Conservation (phyloP, 2,113 vertebrate species). For the Phalacrocorax pelagicus region DNA sequence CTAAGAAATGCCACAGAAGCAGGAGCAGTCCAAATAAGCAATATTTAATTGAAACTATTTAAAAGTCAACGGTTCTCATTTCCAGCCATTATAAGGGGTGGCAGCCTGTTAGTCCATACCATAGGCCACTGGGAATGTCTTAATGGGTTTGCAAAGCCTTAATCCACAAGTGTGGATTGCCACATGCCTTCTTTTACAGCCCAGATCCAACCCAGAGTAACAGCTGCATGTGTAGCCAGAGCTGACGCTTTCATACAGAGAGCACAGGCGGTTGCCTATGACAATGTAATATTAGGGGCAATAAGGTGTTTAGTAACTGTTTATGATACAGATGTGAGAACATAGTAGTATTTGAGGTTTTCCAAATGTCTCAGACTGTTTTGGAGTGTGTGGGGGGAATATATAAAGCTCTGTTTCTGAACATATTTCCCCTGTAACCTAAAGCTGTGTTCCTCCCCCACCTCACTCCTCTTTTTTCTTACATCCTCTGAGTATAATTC, state of each 20-base stretch:
- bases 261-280: not conserved
- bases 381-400: not conserved
- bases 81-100: not conserved
- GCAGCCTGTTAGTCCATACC: not conserved
- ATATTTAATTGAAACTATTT: not conserved
- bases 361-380: not conserved
- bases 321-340: conserved; percentile 31
- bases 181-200: not conserved
- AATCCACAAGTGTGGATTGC: not conserved
- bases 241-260: not conserved
- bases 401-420: not conserved
- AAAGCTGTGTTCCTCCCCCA: not conserved
- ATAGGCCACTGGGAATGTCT: not conserved
- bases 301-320: conserved; percentile 45
- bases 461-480: conserved; percentile 11
- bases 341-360: not conserved
- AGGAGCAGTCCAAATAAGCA: not conserved
- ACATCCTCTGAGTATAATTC: conserved; percentile 43
- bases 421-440: not conserved
- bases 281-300: not conserved
- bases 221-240: not conserved
- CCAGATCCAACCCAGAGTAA: not conserved
- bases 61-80: not conserved
- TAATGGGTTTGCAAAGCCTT: not conserved
- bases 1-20: not conserved